Percentiles rank a stretch among this genome's conserved stretches.
phyloP scores from a whole-genome alignment of 2,888 invertebrate genomes.

The Drosophila histrio region DNA sequence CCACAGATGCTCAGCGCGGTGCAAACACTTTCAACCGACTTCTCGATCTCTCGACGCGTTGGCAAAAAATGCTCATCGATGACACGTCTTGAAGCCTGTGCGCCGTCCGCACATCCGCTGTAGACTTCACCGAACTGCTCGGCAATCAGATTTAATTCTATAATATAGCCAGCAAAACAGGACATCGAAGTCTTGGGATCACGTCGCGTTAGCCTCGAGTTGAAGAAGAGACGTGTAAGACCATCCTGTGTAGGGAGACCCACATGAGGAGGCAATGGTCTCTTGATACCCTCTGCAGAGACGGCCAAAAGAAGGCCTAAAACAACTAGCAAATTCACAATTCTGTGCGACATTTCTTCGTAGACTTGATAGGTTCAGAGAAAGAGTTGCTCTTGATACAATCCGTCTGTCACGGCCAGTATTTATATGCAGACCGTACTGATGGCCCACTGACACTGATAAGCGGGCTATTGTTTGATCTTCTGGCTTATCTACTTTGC shows the following conservation, averaged over 20 bases:
- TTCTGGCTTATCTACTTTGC: slow-evolving; percentile 41
- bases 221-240: slow-evolving; percentile 70
- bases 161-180: slow-evolving; percentile 76
- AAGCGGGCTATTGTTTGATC: slow-evolving; percentile 31
- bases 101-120: slow-evolving; percentile 48
- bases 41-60: slow-evolving; percentile 54
- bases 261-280: slow-evolving; percentile 67
- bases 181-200: slow-evolving; percentile 70
- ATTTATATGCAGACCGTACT: slow-evolving; percentile 63
- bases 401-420: slow-evolving; percentile 45
- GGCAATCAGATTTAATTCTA: slow-evolving; percentile 61
- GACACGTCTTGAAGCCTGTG: slow-evolving; percentile 52
- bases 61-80: slow-evolving; percentile 62
- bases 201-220: slow-evolving; percentile 59
- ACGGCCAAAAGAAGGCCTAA: slow-evolving; percentile 24
- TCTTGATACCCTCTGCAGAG: slow-evolving; percentile 22
- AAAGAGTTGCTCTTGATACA: slow-evolving; percentile 68
- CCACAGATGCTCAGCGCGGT: slow-evolving; percentile 51
- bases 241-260: slow-evolving; percentile 68
- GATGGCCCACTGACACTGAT: slow-evolving; percentile 40
- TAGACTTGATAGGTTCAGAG: slow-evolving; percentile 2
- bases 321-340: slow-evolving; percentile 12
- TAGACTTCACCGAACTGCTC: slow-evolving; percentile 68
- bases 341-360: slow-evolving; percentile 23
- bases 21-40: slow-evolving; percentile 58